phyloP scores from a whole-genome alignment of 2,797 vertebrate species.

The Nyctibius grandis region DNA sequence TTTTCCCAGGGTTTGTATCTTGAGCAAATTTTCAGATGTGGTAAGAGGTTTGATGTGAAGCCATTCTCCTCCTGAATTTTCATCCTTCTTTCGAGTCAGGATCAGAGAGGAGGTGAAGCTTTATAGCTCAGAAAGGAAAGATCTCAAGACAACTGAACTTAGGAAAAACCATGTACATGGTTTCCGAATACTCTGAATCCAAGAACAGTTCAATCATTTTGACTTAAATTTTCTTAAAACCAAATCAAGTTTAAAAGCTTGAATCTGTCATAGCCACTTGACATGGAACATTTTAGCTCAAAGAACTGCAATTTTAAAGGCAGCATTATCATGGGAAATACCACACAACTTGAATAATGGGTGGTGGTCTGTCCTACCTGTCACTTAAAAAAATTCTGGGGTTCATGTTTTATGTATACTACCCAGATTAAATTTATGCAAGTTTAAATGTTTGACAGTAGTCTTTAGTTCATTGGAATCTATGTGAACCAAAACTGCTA shows the following conservation, averaged over 20 bases:
- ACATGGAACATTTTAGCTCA: neutral
- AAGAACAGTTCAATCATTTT: neutral
- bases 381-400: neutral
- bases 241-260: neutral
- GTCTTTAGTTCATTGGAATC: constrained; percentile 8
- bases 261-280: neutral
- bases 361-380: neutral
- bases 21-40: neutral
- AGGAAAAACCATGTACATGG: neutral
- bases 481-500: neutral
- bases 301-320: neutral
- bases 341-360: neutral
- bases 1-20: neutral
- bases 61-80: neutral
- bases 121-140: neutral
- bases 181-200: neutral
- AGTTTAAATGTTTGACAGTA: constrained; percentile 15
- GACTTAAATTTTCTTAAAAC: neutral
- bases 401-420: neutral
- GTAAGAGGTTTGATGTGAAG: neutral
- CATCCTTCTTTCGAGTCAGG: neutral
- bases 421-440: neutral
- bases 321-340: neutral
- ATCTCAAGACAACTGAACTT: neutral
- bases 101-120: neutral